These are phyloP conservation scores for Sminthurides bifidus DNA, from an alignment of 1,140 invertebrate genomes.

Conservation along the genomic window DNA sequence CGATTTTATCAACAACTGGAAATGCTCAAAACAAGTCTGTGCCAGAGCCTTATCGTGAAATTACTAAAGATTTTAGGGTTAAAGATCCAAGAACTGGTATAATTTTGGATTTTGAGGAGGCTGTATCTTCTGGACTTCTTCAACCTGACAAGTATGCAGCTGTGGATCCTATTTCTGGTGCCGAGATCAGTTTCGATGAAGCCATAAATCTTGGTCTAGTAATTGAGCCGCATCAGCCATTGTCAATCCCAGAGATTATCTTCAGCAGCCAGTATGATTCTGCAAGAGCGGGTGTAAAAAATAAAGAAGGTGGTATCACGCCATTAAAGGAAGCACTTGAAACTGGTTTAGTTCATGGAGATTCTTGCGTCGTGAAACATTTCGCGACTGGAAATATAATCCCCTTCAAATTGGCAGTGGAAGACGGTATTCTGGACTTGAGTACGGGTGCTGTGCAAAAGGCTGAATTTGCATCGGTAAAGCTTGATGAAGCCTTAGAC, in stretches of 20 bases:
- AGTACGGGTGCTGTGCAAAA: constrained; percentile 53
- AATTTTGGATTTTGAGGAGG: constrained; percentile 65
- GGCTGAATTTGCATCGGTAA: constrained; percentile 50
- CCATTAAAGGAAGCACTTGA: constrained; percentile 62
- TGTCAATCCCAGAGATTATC: constrained; percentile 67
- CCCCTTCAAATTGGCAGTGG: constrained; percentile 68
- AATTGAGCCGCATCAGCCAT: constrained; percentile 50
- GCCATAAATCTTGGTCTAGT: constrained; percentile 69
- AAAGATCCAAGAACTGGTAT: constrained; percentile 63
- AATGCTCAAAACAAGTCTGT: too few species aligned
- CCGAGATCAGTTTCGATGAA: constrained; percentile 60
- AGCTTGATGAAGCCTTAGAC: constrained; percentile 76
- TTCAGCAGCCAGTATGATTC: constrained; percentile 69
- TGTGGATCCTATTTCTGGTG: constrained; percentile 59
- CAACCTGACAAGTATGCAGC: constrained; percentile 65
- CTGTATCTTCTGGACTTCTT: constrained; percentile 66
- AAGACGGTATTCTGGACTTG: constrained; percentile 62
- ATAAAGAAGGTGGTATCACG: constrained; percentile 47
- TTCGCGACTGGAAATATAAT: constrained; percentile 54
- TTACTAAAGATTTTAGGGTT: too few species aligned
- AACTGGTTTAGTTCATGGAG: constrained; percentile 65
- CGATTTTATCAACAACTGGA: background rate
- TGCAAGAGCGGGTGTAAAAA: constrained; percentile 38
- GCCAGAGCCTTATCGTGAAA: too few species aligned
- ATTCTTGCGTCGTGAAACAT: constrained; percentile 58